Conservation (phyloP, 2,888 invertebrate species). For the Dendrolimus houi region DNA sequence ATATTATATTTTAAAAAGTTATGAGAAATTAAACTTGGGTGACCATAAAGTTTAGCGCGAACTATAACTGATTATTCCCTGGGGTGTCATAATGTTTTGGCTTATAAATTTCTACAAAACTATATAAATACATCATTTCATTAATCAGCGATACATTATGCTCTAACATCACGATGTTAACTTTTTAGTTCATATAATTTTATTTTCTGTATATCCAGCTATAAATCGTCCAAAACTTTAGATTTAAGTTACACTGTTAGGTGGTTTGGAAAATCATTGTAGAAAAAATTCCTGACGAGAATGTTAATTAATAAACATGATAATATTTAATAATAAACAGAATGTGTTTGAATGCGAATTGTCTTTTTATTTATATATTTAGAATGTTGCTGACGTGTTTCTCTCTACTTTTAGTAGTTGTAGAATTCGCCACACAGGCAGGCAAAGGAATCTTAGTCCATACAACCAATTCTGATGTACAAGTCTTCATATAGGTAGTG, state of each 20-base stretch:
- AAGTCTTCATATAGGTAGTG: no score
- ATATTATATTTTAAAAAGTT: constrained; percentile 1
- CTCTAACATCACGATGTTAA: neutral
- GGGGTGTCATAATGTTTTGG: no score
- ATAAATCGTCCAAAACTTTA: constrained; percentile 62
- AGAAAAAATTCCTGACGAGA: constrained; percentile 50
- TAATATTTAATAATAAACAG: constrained; percentile 58
- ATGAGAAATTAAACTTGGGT: neutral
- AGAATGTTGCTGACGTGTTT: neutral
- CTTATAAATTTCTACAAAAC: neutral
- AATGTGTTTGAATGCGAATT: constrained; percentile 62
- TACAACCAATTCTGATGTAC: no score
- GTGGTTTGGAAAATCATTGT: constrained; percentile 65
- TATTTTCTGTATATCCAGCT: constrained; percentile 7
- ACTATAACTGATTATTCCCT: no score
- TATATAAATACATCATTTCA: neutral
- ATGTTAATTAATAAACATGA: constrained; percentile 55
- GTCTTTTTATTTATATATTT: constrained; percentile 21
- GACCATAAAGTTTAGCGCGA: no score
- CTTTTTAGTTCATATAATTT: neutral
- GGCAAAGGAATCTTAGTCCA: no score
- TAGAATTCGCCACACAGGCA: no score
- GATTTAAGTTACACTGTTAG: constrained; percentile 51
- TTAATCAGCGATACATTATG: neutral
- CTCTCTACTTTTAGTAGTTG: neutral